Conservation (phyloP, 2,797 vertebrate genomes). For the Darevskia nairensis region DNA sequence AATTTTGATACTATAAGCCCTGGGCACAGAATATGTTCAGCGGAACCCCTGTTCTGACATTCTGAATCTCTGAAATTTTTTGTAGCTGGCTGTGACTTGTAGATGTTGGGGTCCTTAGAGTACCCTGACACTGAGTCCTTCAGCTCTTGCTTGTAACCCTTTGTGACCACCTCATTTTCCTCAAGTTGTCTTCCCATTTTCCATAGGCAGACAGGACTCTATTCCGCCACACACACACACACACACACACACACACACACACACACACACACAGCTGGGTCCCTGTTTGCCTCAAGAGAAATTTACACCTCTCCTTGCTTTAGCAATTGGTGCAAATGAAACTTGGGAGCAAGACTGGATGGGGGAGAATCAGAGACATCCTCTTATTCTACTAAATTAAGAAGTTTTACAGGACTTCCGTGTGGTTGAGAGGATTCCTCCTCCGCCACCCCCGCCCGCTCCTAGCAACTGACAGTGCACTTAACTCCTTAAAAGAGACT, state of each 20-base stretch:
- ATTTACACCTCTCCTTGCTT: background rate
- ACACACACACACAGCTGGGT: accelerated
- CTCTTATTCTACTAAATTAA: slow-evolving; percentile 10
- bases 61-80: no score
- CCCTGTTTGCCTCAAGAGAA: background rate
- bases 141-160: background rate
- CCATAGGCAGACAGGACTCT: background rate
- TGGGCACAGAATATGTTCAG: background rate
- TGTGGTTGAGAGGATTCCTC: slow-evolving; percentile 41
- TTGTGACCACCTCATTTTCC: no score
- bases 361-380: background rate
- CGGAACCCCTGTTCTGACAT: background rate
- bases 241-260: no score
- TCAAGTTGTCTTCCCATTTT: background rate
- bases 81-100: no score
- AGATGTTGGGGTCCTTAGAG: no score
- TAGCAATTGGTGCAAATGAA: background rate
- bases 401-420: slow-evolving; percentile 45
- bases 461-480: slow-evolving; percentile 62
- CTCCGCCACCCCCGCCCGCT: background rate
- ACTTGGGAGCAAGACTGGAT: background rate
- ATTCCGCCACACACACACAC: no score
- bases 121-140: background rate
- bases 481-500: slow-evolving; percentile 67
- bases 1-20: background rate